Percentiles rank a stretch among this genome's conserved stretches.
phyloP scores from a whole-genome alignment of 2,113 vertebrate species.

The Alosa alosa region DNA sequence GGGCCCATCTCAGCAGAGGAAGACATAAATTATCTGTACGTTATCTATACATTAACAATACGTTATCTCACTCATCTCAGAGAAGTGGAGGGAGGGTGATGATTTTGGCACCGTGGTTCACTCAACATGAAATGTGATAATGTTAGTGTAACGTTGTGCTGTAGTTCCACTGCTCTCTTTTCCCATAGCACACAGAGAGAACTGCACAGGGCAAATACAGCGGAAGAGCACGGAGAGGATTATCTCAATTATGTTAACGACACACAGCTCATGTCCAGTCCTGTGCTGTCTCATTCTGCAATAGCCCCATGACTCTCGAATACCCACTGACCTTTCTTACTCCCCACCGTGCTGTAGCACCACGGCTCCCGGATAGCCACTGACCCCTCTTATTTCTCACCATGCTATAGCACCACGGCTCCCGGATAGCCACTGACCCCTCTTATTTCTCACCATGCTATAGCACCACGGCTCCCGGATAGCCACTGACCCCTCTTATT shows the following conservation, averaged over 20 bases:
- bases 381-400: too few relatives aligned
- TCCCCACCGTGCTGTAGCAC: not conserved
- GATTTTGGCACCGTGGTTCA: not conserved
- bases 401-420: not conserved
- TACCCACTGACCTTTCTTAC: too few relatives aligned
- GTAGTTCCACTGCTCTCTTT: not conserved
- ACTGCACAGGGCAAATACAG: not conserved
- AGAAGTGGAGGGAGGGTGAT: not conserved
- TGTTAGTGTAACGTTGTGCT: too few relatives aligned
- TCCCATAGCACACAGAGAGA: not conserved
- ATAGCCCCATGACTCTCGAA: not conserved
- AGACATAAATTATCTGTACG: not conserved
- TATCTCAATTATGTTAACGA: constrained; percentile 19
- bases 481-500: too few relatives aligned
- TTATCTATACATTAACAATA: not conserved
- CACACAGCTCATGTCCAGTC: not conserved
- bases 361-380: not conserved
- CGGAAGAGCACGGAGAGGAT: not conserved
- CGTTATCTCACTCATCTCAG: not conserved
- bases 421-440: too few relatives aligned
- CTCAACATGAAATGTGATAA: not conserved
- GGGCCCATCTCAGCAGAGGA: not conserved
- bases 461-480: not conserved
- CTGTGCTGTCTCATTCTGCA: not conserved
- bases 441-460: too few relatives aligned